Evolutionary conservation across 2,888 invertebrate genomes (phyloP), one percentile per base, ranked within the genome.

Genomic region (Eristalis pertinax): DNA sequence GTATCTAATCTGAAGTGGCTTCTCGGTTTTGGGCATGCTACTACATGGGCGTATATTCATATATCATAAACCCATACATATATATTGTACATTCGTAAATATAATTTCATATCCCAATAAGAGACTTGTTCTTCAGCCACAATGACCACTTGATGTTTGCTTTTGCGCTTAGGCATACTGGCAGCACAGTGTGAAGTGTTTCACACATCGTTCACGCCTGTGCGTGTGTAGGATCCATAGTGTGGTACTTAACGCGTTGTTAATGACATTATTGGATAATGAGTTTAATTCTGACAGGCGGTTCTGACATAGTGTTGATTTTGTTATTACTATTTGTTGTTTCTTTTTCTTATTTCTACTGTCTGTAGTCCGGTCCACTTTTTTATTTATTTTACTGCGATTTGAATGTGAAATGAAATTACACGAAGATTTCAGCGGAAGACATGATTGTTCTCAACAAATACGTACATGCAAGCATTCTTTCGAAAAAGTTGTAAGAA

Each of bases 211-310:
- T 73, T 87, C 76, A 84, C 80, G 83, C 84, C 73, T 84, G 69
- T 80, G 75, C 79, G 58, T 80, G 76, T 76, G 79, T 86, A 79
- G 75, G 75, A 79, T 64, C 75, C 63, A 75, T 64, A 81, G 68
- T 78, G 43, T 60, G 75, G 75, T 87, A 79, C 82, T 76, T 69
- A 74, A 75, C 43, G 64, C 19, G 41, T 75, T 76, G 74, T 79
- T 87, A 87, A 87, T 79, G 80, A 84, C 84, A 84, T 87, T 87
- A 87, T 87, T 87, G 84, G 83, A 84, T 87, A 87, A 84, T 87
- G 87, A 83, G 75, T 83, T 76, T 83, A 83, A 84, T 84, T 84
- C 69, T 84, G 84, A 80, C 79, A 84, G 73, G 68, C 69, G 7
- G 19, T 75, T 70, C 68, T 75, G 72, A 79, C 78, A 83, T 72